Conservation (phyloP, 1,140 invertebrate species). For the Heliconius eleuchia region DNA sequence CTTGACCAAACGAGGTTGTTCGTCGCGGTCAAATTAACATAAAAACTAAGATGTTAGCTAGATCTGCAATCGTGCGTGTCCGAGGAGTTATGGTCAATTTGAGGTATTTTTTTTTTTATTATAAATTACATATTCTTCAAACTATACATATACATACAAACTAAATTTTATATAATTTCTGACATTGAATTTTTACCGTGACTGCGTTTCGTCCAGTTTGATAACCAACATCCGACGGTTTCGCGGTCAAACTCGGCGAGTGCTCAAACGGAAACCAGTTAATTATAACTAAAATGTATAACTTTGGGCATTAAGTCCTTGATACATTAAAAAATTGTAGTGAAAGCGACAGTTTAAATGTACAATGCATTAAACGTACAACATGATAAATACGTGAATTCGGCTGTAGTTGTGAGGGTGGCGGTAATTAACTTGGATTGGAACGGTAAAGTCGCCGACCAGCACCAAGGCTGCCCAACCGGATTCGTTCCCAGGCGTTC, state of each 20-base stretch:
- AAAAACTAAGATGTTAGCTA: constrained; percentile 46
- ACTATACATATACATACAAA: background rate
- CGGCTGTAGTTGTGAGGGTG: constrained; percentile 43
- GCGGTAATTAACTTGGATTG: constrained; percentile 72
- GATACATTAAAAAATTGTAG: background rate
- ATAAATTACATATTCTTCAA: constrained; percentile 13
- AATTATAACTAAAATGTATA: background rate
- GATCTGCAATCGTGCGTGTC: constrained; percentile 44
- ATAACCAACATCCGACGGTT: constrained; percentile 13
- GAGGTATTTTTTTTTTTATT: background rate
- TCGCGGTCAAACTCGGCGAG: constrained; percentile 16
- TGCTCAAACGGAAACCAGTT: background rate
- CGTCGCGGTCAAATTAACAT: constrained; percentile 59
- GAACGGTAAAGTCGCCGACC: constrained; percentile 75
- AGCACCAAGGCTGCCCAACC: constrained; percentile 73
- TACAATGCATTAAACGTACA: background rate
- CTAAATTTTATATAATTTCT: background rate
- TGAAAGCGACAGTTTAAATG: constrained; percentile 5
- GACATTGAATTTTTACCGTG: constrained; percentile 25
- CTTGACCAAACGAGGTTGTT: constrained; percentile 66
- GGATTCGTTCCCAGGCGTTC: constrained; percentile 71
- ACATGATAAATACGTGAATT: background rate
- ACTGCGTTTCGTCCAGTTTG: background rate
- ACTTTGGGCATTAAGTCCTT: background rate
- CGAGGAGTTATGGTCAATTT: constrained; percentile 35